Conservation (phyloP, 1,140 invertebrate genomes). For the Homalodisca vitripennis region DNA sequence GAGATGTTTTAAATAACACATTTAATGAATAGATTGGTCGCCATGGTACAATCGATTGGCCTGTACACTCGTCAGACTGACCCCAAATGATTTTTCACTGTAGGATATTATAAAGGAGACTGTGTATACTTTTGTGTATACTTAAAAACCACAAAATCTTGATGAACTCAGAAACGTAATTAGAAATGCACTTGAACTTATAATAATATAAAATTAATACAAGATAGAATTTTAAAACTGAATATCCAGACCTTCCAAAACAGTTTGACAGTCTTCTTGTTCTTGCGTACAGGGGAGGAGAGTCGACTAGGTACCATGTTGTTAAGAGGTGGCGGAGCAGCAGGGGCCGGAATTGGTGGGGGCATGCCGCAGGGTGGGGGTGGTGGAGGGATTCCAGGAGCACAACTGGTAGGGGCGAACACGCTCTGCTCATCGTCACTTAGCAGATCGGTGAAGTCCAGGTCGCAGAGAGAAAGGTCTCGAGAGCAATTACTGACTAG, state of each 20-base stretch:
- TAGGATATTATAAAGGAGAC: no score
- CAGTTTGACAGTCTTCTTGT: slow-evolving; percentile 98
- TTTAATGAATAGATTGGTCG: no score
- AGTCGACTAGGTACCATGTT: slow-evolving; percentile 47
- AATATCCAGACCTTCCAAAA: slow-evolving; percentile 92
- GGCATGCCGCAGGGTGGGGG: slow-evolving; percentile 58
- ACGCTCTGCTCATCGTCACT: slow-evolving; percentile 74
- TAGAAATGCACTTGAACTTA: no score
- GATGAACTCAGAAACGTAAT: no score
- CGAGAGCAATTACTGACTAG: slow-evolving; percentile 76
- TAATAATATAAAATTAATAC: no score
- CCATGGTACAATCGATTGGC: no score
- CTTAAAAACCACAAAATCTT: no score
- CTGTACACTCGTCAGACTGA: no score
- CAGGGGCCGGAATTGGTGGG: slow-evolving; percentile 49
- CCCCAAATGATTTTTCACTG: no score
- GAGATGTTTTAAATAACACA: no score
- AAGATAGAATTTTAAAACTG: no score
- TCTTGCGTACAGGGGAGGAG: slow-evolving; percentile 66
- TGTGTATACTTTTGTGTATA: no score
- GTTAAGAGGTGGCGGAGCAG: slow-evolving; percentile 49
- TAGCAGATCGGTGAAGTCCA: slow-evolving; percentile 94
- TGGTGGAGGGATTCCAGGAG: slow-evolving; percentile 66
- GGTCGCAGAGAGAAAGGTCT: slow-evolving; percentile 86
- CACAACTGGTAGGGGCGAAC: slow-evolving; percentile 58